Evolutionary conservation across 1,140 invertebrate species (phyloP), one percentile per base, ranked within the genome.

Genomic region (Varroa destructor): DNA sequence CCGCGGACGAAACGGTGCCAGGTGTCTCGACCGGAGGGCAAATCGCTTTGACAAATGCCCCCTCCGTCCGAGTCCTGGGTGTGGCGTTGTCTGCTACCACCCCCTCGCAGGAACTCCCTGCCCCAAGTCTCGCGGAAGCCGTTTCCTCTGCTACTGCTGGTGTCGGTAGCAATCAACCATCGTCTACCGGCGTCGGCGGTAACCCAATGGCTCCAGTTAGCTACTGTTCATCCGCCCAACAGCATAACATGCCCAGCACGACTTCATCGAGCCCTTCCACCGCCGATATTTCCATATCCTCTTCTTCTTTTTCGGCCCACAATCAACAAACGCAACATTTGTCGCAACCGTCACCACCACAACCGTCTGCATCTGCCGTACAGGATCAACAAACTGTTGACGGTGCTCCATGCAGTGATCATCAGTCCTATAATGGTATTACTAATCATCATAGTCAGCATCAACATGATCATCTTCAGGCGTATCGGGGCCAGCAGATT

Each of bases 1-100:
- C 46, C 74, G 73, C 78, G 10, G 46, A 73, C 55, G 73, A 73
- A 37, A 70, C 43, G 42, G 42, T 51, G 1, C 56, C 71, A 6
- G n/a, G 51, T 5, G 36, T n/a, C 43, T 25, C 25, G 25, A 73
- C 12, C 8, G 42, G 71, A 10, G 73, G 55, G 46, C 61, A n/a
- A 46, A 40, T 14, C 61, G 61, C 61, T 43, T 12, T 37, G 36
- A 40, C 40, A 12, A 37, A 40, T 5, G 46, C 3, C 4, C 46
- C 46, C 46, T 5, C 57, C 57, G 46, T 43, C 61, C 61, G 61
- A 43, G 40, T 37, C 12, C 37, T 67, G 61, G 37, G 61, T 43
- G 61, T 46, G 10, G 61, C 46, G 46, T 8, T 67, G 61, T 67
- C 61, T 12, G 61, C 61, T 14, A 67, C 61, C 46, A 67, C 61